Percentiles rank a stretch among this genome's conserved stretches.
phyloP scores from a whole-genome alignment of 2,113 vertebrate species.

The Oplegnathus fasciatus region DNA sequence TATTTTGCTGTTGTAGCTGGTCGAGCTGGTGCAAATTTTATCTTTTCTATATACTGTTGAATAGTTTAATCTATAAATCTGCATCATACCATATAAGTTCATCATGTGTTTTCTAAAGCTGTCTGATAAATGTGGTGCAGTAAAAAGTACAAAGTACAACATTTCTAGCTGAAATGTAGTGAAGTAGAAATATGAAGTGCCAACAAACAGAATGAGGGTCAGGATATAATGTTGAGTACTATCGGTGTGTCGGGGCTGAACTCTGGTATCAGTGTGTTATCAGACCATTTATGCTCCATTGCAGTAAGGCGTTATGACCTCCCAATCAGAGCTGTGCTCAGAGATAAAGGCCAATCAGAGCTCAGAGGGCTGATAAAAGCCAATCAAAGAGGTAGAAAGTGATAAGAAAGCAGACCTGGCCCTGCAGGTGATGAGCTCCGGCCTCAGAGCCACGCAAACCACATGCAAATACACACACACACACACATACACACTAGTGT shows the following conservation, averaged over 20 bases:
- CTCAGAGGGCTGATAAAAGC: constrained; percentile 68
- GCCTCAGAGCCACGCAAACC: constrained; percentile 45
- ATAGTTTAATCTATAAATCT: neutral
- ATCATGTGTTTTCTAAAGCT: neutral
- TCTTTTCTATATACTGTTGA: neutral
- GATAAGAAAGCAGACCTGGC: constrained; percentile 73
- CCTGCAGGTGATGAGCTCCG: constrained; percentile 68
- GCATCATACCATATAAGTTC: neutral
- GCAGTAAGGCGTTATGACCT: constrained; percentile 64
- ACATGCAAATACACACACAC: constrained; percentile 40
- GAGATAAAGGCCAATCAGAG: constrained; percentile 78
- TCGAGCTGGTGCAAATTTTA: neutral
- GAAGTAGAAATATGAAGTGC: neutral
- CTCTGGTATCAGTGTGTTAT: constrained; percentile 67
- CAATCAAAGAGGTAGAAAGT: constrained; percentile 67
- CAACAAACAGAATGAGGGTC: constrained; percentile 30
- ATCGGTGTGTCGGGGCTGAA: constrained; percentile 55
- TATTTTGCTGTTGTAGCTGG: neutral
- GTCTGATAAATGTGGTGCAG: neutral
- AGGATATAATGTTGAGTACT: constrained; percentile 49
- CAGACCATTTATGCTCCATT: constrained; percentile 70
- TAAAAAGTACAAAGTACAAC: neutral
- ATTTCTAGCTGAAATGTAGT: neutral
- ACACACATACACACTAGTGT: constrained; percentile 17
- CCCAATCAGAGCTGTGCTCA: constrained; percentile 63